Percentiles rank a stretch among this genome's conserved stretches.
Conservation (phyloP, 2,888 invertebrate genomes). For the Euclidia mi region DNA sequence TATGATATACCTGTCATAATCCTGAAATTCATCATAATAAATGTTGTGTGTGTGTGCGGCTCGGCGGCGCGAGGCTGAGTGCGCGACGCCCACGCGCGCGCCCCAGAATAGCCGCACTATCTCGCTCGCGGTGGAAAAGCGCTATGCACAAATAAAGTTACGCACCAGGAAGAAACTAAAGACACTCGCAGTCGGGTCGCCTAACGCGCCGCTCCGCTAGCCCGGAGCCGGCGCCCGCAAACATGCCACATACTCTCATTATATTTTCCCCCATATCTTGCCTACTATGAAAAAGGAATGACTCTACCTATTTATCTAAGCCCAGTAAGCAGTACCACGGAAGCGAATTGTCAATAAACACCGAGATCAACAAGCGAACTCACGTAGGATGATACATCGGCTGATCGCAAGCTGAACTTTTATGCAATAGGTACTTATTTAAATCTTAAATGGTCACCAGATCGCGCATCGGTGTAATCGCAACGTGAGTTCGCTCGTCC, state of each 20-base stretch:
- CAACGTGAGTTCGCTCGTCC: constrained; percentile 71
- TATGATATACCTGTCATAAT: constrained; percentile 43
- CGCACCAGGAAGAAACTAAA: constrained; percentile 80
- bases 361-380: constrained; percentile 61
- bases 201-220: constrained; percentile 54
- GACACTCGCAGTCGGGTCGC: constrained; percentile 67
- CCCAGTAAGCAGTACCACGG: constrained; percentile 25
- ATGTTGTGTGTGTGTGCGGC: constrained; percentile 49
- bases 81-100: constrained; percentile 73
- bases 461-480: constrained; percentile 56
- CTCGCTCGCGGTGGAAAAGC: constrained; percentile 82
- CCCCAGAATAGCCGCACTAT: constrained; percentile 85
- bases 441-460: constrained; percentile 65
- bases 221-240: constrained; percentile 43
- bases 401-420: constrained; percentile 59
- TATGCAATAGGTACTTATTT: constrained; percentile 61
- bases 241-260: constrained; percentile 29
- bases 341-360: constrained; percentile 70
- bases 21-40: constrained; percentile 59
- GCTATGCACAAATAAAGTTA: constrained; percentile 87
- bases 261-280: constrained; percentile 49
- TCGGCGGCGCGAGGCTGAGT: constrained; percentile 56
- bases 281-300: constrained; percentile 13
- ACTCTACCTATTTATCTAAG: constrained; percentile 8
- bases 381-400: constrained; percentile 32